Conservation (phyloP, 2,113 vertebrate species). For the Maccullochella peelii region DNA sequence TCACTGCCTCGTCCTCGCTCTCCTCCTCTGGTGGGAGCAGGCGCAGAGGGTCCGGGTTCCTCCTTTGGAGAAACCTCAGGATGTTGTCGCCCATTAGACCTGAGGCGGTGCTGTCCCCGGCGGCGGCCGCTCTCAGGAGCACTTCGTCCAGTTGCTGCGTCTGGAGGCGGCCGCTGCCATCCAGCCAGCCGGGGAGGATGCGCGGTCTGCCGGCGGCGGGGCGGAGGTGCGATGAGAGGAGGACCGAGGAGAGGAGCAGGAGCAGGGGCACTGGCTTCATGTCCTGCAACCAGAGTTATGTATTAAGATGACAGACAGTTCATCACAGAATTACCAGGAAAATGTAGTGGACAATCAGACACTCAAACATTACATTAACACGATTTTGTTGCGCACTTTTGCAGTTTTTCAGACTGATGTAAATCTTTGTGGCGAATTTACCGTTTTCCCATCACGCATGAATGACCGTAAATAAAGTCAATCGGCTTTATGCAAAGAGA, state of each 20-base stretch:
- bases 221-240: conserved; percentile 77
- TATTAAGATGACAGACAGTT: neutral
- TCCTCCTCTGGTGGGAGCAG: conserved; percentile 51
- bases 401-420: neutral
- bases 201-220: conserved; percentile 78
- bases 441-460: neutral
- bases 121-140: conserved; percentile 72
- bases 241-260: conserved; percentile 81
- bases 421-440: neutral
- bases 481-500: neutral
- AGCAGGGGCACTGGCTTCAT: conserved; percentile 83
- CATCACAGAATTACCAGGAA: neutral
- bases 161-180: conserved; percentile 68
- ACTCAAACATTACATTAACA: neutral
- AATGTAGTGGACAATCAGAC: too few species aligned
- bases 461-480: neutral
- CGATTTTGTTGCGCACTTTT: neutral
- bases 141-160: conserved; percentile 72
- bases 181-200: conserved; percentile 65
- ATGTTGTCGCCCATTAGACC: conserved; percentile 76
- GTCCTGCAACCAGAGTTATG: conserved; percentile 35
- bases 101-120: conserved; percentile 64
- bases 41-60: conserved; percentile 56
- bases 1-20: conserved; percentile 41
- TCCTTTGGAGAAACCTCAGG: conserved; percentile 69